A percentile compares a stretch with the other conserved stretches of the same genome.
These are phyloP conservation scores for Himantopus leucocephalus DNA, from an alignment of 2,113 vertebrate species.

Conservation along the genomic window DNA sequence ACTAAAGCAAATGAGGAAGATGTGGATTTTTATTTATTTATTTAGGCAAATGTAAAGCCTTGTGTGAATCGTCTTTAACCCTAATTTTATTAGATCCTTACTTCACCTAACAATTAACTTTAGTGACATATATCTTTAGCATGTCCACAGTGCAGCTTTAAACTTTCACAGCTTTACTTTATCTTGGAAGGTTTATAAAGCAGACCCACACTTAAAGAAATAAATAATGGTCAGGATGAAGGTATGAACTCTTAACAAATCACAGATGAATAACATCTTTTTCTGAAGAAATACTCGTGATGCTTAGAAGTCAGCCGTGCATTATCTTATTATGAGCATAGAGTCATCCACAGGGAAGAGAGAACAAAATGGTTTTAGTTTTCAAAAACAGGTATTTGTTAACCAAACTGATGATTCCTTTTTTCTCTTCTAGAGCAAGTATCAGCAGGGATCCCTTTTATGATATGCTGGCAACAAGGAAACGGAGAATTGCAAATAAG, in stretches of 20 bases:
- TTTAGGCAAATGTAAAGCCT: not conserved
- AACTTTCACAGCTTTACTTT: not conserved
- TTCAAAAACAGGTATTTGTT: not conserved
- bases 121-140: not conserved
- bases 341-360: not conserved
- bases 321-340: not conserved
- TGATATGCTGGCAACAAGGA: constrained; percentile 97
- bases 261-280: not conserved
- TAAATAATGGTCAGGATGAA: not conserved
- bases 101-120: not conserved
- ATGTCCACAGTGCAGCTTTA: not conserved
- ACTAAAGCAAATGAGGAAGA: not conserved
- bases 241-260: not conserved
- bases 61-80: not conserved
- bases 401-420: not conserved
- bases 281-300: not conserved
- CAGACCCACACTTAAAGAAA: not conserved
- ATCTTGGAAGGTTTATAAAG: not conserved
- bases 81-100: not conserved
- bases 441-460: constrained; percentile 99
- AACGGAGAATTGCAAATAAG: constrained; percentile 94
- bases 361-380: not conserved
- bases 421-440: constrained; percentile 84
- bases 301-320: not conserved
- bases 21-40: no score